Evolutionary conservation across 2,888 invertebrate species (phyloP).

Genomic region (Habrosyne pyritoides): DNA sequence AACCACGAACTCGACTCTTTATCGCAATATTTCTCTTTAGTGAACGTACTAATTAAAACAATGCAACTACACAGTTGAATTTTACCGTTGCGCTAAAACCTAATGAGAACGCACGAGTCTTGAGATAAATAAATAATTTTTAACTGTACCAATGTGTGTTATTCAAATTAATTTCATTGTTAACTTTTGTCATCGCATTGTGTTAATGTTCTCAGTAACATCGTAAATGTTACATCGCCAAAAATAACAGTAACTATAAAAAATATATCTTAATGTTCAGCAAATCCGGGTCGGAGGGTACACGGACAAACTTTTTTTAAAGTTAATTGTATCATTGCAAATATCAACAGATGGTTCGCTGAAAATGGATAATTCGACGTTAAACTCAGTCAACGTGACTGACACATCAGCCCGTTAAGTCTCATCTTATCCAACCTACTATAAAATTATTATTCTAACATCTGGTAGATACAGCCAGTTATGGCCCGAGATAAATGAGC

Average conservation of each 20-base stretch:
- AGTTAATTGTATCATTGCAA: conserved; percentile 7
- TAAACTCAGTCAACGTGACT: conserved; percentile 11
- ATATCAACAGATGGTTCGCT: conserved; percentile 30
- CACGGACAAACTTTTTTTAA: conserved; percentile 7
- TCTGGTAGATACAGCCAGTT: not conserved
- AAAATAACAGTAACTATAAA: not conserved
- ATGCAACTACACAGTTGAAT: conserved; percentile 23
- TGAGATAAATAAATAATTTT: not conserved
- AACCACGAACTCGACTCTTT: not conserved
- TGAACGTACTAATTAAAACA: conserved; percentile 28
- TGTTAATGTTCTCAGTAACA: not conserved
- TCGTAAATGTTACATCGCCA: not conserved
- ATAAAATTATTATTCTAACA: not conserved
- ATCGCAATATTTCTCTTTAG: conserved; percentile 4
- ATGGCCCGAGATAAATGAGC: conserved; percentile 15
- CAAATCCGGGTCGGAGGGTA: not conserved
- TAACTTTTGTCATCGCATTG: not conserved
- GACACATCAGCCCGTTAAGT: conserved; percentile 14
- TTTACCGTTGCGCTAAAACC: conserved; percentile 27
- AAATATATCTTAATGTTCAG: not conserved
- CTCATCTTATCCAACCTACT: not conserved
- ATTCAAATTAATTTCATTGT: not conserved
- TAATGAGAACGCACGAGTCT: conserved; percentile 11
- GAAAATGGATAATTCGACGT: conserved; percentile 18
- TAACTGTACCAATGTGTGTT: not conserved